phyloP scores from a whole-genome alignment of 2,113 vertebrate genomes.

The Laticauda laticaudata region DNA sequence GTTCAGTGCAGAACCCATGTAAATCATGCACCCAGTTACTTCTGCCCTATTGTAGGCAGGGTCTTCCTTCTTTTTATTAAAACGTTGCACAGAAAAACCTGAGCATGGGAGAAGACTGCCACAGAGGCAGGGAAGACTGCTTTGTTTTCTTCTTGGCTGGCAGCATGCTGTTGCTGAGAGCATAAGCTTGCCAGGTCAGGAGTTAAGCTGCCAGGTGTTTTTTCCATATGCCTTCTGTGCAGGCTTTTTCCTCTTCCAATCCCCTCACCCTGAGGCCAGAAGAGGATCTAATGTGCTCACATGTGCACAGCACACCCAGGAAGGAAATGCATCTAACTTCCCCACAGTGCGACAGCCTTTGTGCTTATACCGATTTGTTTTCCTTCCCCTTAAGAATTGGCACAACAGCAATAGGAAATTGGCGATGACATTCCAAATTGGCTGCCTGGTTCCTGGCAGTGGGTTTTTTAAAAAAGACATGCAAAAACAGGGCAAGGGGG shows the following conservation, averaged over 20 bases:
- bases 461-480: slow-evolving; percentile 40
- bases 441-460: slow-evolving; percentile 46
- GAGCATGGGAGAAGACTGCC: too few relatives aligned
- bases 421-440: slow-evolving; percentile 55
- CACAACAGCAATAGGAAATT: neutral
- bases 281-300: neutral
- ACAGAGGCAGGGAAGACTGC: fast-evolving
- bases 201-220: too few relatives aligned
- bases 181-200: neutral
- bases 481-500: neutral
- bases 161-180: neutral
- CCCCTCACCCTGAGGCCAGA: neutral
- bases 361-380: slow-evolving; percentile 33
- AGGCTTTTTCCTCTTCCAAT: slow-evolving; percentile 2
- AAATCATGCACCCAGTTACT: neutral
- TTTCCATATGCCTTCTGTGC: neutral
- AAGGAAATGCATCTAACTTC: slow-evolving; percentile 61
- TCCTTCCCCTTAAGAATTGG: slow-evolving; percentile 17
- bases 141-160: neutral
- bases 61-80: neutral
- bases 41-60: neutral
- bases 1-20: neutral
- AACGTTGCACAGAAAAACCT: neutral
- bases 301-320: slow-evolving; percentile 6
- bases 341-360: slow-evolving; percentile 38